Evolutionary conservation across 2,113 vertebrate genomes (phyloP).

Genomic region (Tachysurus fulvidraco): DNA sequence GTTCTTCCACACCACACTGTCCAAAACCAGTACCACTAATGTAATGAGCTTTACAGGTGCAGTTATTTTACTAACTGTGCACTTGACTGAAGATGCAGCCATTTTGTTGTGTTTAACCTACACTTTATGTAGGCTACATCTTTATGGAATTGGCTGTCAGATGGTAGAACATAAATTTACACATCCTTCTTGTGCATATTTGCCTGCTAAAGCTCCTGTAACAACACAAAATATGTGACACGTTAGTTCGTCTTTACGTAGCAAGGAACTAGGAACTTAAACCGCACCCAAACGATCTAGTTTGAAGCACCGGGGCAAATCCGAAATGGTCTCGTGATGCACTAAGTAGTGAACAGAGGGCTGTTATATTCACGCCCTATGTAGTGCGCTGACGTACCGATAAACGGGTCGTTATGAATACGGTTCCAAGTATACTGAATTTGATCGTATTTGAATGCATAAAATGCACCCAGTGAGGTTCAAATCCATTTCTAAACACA

Average conservation of each 20-base stretch:
- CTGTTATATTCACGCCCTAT: background rate
- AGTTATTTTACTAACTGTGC: background rate
- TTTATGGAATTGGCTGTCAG: background rate
- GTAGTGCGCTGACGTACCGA: background rate
- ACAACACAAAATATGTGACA: background rate
- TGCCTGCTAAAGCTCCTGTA: background rate
- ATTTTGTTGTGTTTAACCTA: background rate
- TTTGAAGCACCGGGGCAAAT: background rate
- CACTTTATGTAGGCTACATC: background rate
- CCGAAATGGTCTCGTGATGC: background rate
- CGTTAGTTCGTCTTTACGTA: background rate
- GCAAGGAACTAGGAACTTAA: background rate
- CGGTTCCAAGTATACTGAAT: background rate
- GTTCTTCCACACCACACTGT: background rate
- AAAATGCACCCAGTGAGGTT: background rate
- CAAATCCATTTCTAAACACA: background rate
- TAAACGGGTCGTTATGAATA: background rate
- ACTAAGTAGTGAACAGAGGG: background rate
- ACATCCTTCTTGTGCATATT: background rate
- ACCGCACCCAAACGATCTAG: slow-evolving; percentile 3
- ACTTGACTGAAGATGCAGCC: background rate
- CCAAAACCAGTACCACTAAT: background rate
- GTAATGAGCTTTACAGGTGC: background rate
- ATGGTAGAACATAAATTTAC: background rate
- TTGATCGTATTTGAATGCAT: background rate